Evolutionary conservation across 2,888 invertebrate genomes (phyloP).

Genomic region (Habroteleia sp.): DNA sequence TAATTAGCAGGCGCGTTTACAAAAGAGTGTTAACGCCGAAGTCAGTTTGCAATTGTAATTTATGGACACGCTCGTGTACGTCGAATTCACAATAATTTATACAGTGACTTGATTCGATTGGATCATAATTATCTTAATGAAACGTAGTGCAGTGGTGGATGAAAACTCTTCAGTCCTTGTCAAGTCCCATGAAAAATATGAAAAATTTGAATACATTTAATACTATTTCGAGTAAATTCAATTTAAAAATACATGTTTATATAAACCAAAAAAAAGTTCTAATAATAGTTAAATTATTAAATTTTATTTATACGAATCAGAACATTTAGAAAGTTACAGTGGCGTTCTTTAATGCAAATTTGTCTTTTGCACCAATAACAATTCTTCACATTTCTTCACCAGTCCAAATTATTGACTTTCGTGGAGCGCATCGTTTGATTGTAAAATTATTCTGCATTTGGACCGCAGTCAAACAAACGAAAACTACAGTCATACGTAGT

Average conservation of each 20-base stretch:
- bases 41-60: constrained; percentile 60
- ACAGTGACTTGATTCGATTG: constrained; percentile 43
- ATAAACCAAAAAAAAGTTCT: no score
- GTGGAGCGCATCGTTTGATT: constrained; percentile 5
- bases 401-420: constrained; percentile 11
- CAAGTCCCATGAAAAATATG: no score
- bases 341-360: no score
- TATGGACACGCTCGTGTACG: constrained; percentile 36
- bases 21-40: constrained; percentile 56
- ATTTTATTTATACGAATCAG: no score
- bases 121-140: constrained; percentile 44
- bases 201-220: no score
- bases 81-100: constrained; percentile 53
- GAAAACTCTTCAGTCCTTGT: constrained; percentile 1
- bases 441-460: constrained; percentile 25
- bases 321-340: no score
- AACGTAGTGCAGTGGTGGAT: not conserved
- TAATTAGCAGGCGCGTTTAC: constrained; percentile 60
- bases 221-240: no score
- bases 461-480: constrained; percentile 34
- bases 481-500: constrained; percentile 16
- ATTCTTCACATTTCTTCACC: no score
- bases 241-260: no score
- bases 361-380: no score
- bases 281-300: no score